Evolutionary conservation across 2,888 invertebrate species (phyloP).

Genomic region (Bruchidius siliquastri): DNA sequence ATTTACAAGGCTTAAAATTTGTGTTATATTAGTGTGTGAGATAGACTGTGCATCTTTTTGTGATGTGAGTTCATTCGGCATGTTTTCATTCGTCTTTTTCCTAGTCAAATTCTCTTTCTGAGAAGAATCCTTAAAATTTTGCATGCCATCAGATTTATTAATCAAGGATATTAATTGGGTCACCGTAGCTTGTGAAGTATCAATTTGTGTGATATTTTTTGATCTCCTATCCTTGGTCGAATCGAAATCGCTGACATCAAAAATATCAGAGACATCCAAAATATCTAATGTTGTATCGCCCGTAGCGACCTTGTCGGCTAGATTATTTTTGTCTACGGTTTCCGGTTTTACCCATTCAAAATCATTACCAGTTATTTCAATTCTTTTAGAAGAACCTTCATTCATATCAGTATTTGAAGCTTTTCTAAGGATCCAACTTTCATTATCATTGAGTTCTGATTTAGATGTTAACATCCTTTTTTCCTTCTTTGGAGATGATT

Average conservation of each 20-base stretch:
- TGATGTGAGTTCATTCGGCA: background rate
- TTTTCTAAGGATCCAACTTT: too few relatives aligned
- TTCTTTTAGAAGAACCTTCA: too few relatives aligned
- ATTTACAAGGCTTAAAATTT: background rate
- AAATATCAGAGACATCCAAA: background rate
- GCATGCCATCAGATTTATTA: background rate
- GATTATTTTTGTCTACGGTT: background rate
- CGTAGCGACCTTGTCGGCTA: background rate
- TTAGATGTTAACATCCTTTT: too few relatives aligned
- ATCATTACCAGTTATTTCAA: too few relatives aligned
- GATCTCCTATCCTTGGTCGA: background rate
- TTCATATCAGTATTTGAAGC: too few relatives aligned
- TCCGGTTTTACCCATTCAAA: background rate
- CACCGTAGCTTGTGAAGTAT: background rate
- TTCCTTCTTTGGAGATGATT: too few relatives aligned
- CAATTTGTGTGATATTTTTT: background rate
- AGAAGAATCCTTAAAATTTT: background rate
- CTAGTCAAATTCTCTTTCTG: background rate
- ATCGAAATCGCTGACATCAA: background rate
- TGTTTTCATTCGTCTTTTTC: too few relatives aligned
- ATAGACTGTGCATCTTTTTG: background rate
- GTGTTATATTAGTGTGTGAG: too few relatives aligned
- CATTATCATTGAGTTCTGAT: too few relatives aligned
- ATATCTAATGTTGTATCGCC: background rate
- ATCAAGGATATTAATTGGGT: constrained; percentile 4